Percentiles rank a stretch among this genome's conserved stretches.
These are phyloP conservation scores for Erythrocercus mccallii DNA, from an alignment of 2,113 vertebrate species.

Conservation along the genomic window DNA sequence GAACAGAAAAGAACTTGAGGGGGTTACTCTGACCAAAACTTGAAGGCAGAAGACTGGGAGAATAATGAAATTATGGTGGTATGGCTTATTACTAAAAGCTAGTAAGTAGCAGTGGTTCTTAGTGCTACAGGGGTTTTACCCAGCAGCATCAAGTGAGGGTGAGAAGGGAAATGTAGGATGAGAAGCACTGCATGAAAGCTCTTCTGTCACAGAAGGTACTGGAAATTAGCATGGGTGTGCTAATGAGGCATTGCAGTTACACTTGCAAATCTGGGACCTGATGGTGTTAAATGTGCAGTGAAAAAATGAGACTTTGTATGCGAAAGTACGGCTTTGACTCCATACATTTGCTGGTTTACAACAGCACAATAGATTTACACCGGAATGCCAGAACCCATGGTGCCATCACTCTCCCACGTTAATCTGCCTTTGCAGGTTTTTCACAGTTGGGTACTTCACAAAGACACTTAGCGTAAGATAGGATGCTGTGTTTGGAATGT, in stretches of 20 bases:
- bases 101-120: neutral
- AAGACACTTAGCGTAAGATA: neutral
- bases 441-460: neutral
- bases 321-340: neutral
- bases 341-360: neutral
- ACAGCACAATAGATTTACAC: neutral
- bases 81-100: neutral
- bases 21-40: neutral
- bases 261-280: neutral
- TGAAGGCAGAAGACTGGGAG: neutral
- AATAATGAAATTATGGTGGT: neutral
- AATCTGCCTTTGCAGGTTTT: neutral
- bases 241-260: neutral
- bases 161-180: neutral
- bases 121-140: neutral
- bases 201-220: neutral
- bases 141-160: neutral
- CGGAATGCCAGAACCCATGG: neutral
- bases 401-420: neutral
- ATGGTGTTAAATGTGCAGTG: neutral
- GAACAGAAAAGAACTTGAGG: neutral
- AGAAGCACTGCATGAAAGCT: neutral
- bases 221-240: neutral
- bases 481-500: neutral
- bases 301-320: neutral